Evolutionary conservation across 1,140 invertebrate species (phyloP).

Genomic region (Rhopalosiphum maidis): DNA sequence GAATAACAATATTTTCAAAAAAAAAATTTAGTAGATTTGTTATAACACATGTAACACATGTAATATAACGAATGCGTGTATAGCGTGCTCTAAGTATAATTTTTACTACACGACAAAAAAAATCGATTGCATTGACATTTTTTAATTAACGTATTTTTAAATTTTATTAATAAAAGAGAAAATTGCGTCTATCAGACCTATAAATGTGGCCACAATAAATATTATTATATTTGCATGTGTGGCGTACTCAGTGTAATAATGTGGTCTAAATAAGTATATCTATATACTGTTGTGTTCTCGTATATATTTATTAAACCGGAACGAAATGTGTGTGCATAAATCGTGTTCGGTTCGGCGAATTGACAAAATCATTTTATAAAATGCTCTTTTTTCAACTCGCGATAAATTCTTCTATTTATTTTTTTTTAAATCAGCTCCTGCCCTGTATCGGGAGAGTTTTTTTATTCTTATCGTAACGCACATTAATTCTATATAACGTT

Average conservation of each 20-base stretch:
- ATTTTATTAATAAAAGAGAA: background rate
- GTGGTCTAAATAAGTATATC: background rate
- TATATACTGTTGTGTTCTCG: background rate
- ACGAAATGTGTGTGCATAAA: background rate
- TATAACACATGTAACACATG: background rate
- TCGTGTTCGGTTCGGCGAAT: conserved; percentile 37
- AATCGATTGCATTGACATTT: background rate
- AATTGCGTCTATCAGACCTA: background rate
- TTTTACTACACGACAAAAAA: too few species aligned
- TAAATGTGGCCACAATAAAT: background rate
- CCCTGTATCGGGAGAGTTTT: background rate
- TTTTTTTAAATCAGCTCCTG: background rate
- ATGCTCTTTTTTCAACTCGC: conserved; percentile 3
- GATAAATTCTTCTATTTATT: conserved; percentile 15
- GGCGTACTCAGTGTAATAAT: background rate
- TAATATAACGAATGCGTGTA: background rate
- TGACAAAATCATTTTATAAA: conserved; percentile 42
- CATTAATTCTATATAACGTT: conserved; percentile 36
- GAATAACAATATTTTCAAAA: background rate
- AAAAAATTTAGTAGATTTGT: background rate
- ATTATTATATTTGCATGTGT: background rate
- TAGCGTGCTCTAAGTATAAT: too few species aligned
- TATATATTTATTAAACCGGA: conserved; percentile 24
- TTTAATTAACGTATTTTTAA: background rate
- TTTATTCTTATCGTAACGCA: conserved; percentile 25